Conservation (phyloP, 2,888 invertebrate species). For the Drosophila melanosoma region DNA sequence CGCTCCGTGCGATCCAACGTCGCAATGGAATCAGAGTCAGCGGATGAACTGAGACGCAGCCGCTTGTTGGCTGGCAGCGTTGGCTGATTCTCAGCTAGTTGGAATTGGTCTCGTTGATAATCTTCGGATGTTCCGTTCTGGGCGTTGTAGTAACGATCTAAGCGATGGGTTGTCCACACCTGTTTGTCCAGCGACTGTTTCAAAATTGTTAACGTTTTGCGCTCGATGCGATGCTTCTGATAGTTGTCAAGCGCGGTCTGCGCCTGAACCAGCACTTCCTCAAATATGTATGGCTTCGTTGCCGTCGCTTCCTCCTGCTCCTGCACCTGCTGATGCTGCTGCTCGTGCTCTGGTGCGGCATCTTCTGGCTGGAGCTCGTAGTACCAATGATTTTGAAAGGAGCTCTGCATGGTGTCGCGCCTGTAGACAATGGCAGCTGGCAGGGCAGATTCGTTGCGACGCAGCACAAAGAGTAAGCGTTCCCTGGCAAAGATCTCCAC, state of each 20-base stretch:
- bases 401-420: constrained; percentile 19
- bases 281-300: constrained; percentile 15
- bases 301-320: constrained; percentile 3
- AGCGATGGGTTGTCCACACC: constrained; percentile 14
- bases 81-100: constrained; percentile 22
- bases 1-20: constrained; percentile 30
- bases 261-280: constrained; percentile 45
- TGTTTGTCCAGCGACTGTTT: constrained; percentile 27
- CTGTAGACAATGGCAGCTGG: constrained; percentile 77
- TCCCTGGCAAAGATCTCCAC: constrained; percentile 74
- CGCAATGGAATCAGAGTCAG: constrained; percentile 1
- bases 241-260: constrained; percentile 32
- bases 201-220: constrained; percentile 27
- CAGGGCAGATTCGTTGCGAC: constrained; percentile 14
- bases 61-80: constrained; percentile 25
- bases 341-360: not conserved
- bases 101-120: constrained; percentile 1
- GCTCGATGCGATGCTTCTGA: constrained; percentile 6
- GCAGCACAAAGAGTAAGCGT: constrained; percentile 53
- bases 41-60: not conserved
- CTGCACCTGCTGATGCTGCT: not conserved
- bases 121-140: not conserved
- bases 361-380: constrained; percentile 46
- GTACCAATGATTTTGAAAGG: constrained; percentile 51
- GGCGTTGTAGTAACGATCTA: not conserved